Conservation (phyloP, 2,888 invertebrate species). For the Boloria selene region DNA sequence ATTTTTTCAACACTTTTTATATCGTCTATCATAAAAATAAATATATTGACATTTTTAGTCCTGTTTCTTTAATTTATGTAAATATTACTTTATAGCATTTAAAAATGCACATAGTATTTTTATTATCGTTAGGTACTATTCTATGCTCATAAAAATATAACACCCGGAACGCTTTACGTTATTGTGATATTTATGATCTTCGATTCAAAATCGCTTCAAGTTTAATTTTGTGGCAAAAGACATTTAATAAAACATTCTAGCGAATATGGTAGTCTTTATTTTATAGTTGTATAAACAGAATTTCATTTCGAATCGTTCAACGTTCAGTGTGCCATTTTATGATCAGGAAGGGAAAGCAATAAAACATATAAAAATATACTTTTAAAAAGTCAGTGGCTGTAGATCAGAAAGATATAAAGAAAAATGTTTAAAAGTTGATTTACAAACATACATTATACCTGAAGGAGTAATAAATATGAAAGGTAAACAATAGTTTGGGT, state of each 20-base stretch:
- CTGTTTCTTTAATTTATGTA: no score
- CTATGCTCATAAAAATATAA: no score
- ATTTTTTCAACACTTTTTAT: no score
- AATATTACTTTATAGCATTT: no score
- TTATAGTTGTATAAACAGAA: constrained; percentile 47
- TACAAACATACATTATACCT: constrained; percentile 1
- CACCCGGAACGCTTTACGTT: neutral
- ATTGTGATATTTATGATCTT: neutral
- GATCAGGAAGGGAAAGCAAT: constrained; percentile 62
- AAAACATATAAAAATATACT: constrained; percentile 54
- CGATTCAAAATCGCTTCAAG: no score
- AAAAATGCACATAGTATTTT: no score
- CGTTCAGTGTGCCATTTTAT: constrained; percentile 51
- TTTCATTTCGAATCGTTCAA: constrained; percentile 51
- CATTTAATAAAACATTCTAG: constrained; percentile 17
- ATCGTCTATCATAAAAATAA: no score
- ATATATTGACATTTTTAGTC: no score
- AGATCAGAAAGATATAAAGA: constrained; percentile 27
- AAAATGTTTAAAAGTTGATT: constrained; percentile 26
- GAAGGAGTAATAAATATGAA: constrained; percentile 29
- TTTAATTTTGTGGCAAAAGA: no score
- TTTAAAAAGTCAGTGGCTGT: constrained; percentile 23
- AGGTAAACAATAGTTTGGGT: constrained; percentile 24
- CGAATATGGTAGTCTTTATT: constrained; percentile 39
- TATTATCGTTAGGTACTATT: no score